Evolutionary conservation across 2,888 invertebrate species (phyloP).

Genomic region (Spilosoma lubricipeda): DNA sequence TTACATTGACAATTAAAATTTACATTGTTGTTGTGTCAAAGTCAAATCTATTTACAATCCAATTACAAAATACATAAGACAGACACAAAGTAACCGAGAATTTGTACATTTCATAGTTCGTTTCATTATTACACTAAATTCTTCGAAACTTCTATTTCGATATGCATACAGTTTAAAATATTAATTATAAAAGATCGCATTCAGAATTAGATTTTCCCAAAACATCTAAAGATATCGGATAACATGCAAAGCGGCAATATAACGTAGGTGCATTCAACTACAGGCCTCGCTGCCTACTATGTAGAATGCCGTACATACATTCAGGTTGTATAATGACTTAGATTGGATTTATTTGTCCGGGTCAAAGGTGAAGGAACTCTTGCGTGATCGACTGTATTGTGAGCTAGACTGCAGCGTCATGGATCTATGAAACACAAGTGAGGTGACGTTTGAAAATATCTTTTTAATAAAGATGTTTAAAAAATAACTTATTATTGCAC

Average conservation of each 20-base stretch:
- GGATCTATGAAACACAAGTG: slow-evolving; percentile 62
- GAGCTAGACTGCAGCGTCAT: slow-evolving; percentile 70
- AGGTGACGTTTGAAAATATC: not conserved
- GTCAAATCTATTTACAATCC: too few relatives aligned
- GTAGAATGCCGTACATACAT: slow-evolving; percentile 24
- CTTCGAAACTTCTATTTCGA: not conserved
- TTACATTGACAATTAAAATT: too few relatives aligned
- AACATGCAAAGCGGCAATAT: slow-evolving; percentile 46
- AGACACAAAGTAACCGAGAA: too few relatives aligned
- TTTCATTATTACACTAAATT: not conserved
- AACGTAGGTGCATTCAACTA: slow-evolving; percentile 53
- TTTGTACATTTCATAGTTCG: too few relatives aligned
- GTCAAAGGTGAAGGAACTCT: slow-evolving; percentile 81
- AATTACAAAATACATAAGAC: too few relatives aligned
- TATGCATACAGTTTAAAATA: not conserved
- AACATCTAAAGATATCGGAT: slow-evolving; percentile 17
- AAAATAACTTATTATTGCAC: too few relatives aligned
- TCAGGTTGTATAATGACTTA: slow-evolving; percentile 49
- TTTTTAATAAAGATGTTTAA: not conserved
- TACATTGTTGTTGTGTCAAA: too few relatives aligned
- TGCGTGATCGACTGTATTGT: slow-evolving; percentile 74
- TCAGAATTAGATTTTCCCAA: slow-evolving; percentile 2
- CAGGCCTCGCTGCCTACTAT: slow-evolving; percentile 39
- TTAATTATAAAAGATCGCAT: not conserved
- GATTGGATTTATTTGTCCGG: slow-evolving; percentile 69